Percentiles rank a stretch among this genome's conserved stretches.
These are phyloP conservation scores for Mythimna loreyi DNA, from an alignment of 2,888 invertebrate genomes.

Conservation along the genomic window DNA sequence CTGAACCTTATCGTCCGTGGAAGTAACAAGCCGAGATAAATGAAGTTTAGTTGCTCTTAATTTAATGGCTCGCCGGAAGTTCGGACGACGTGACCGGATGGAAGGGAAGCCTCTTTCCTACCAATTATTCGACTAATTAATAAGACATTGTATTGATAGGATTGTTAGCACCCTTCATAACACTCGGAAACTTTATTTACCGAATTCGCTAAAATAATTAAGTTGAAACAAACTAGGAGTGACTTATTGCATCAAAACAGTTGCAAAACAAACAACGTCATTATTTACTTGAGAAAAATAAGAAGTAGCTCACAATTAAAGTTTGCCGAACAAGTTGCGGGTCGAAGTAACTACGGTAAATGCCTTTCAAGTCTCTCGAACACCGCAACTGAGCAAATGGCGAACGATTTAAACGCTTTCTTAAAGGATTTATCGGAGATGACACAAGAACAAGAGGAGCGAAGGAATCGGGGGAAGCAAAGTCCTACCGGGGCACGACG, in stretches of 20 bases:
- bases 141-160: conserved; percentile 68
- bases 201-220: conserved; percentile 42
- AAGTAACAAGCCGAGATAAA: conserved; percentile 90
- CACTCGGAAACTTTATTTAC: conserved; percentile 48
- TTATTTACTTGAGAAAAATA: conserved; percentile 54
- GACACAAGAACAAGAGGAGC: conserved; percentile 66
- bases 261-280: conserved; percentile 43
- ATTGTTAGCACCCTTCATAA: conserved; percentile 56
- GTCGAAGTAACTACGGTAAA: conserved; percentile 56
- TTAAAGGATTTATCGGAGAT: conserved; percentile 68
- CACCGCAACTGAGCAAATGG: conserved; percentile 64
- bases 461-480: conserved; percentile 60
- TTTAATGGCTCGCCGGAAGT: conserved; percentile 88
- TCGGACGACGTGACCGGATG: conserved; percentile 84
- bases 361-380: conserved; percentile 57
- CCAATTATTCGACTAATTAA: conserved; percentile 82
- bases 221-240: conserved; percentile 41
- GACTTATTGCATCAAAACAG: conserved; percentile 44
- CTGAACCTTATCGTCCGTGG: conserved; percentile 86
- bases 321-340: conserved; percentile 45
- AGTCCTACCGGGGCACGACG: conserved; percentile 61
- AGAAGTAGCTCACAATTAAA: conserved; percentile 57
- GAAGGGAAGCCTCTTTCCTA: conserved; percentile 70
- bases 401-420: conserved; percentile 66
- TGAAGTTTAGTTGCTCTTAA: conserved; percentile 89